Percentiles rank a stretch among this genome's conserved stretches.
These are phyloP conservation scores for Dendrocopos noguchii DNA, from an alignment of 2,113 vertebrate genomes.

Conservation along the genomic window DNA sequence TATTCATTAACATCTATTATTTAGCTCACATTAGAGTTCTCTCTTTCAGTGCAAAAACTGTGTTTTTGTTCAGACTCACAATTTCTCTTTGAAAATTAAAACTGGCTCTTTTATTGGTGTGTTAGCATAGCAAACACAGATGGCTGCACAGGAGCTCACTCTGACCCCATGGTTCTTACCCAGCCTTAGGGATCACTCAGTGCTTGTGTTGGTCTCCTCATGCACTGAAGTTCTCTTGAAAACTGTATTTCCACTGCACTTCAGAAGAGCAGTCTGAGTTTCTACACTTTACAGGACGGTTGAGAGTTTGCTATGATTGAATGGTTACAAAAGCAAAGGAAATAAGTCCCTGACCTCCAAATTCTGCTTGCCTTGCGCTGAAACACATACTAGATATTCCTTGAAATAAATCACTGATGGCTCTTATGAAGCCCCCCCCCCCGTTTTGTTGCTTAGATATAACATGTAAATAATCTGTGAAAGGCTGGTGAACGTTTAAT, in stretches of 20 bases:
- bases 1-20: background rate
- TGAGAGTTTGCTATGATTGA: background rate
- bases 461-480: background rate
- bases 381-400: background rate
- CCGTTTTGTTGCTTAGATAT: background rate
- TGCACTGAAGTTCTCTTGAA: background rate
- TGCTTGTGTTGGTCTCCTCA: background rate
- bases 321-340: background rate
- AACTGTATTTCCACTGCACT: background rate
- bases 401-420: background rate
- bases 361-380: background rate
- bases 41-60: background rate
- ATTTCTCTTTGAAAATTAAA: background rate
- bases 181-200: background rate
- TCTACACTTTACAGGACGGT: background rate
- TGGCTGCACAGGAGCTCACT: background rate
- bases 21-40: background rate
- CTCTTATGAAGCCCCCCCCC: background rate
- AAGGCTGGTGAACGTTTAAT: background rate
- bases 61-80: background rate
- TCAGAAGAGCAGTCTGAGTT: background rate
- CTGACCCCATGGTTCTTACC: accelerated
- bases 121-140: background rate
- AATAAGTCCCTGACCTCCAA: background rate
- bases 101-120: background rate